Percentiles rank a stretch among this genome's conserved stretches.
Evolutionary conservation across 2,113 vertebrate species (phyloP).

Genomic region (Oncorhynchus mykiss): DNA sequence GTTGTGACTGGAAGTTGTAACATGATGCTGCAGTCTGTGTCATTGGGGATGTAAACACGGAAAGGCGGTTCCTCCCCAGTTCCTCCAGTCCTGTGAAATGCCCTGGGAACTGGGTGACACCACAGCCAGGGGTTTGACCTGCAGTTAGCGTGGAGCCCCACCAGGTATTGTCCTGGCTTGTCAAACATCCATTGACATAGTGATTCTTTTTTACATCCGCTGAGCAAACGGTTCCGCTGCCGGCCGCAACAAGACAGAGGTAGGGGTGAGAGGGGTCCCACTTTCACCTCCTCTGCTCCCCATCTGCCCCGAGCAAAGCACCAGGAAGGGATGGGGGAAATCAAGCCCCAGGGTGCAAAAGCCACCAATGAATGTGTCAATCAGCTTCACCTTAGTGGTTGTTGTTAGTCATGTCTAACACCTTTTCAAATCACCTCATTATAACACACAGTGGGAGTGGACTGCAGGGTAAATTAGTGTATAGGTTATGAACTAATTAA

Average conservation of each 20-base stretch:
- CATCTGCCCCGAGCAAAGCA: neutral
- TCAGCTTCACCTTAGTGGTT: neutral
- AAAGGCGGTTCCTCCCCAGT: conserved; percentile 35
- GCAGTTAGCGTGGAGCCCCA: conserved; percentile 34
- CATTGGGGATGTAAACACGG: too few relatives aligned
- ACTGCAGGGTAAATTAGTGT: too few relatives aligned
- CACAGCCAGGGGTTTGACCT: conserved; percentile 55
- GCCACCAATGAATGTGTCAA: conserved; percentile 4
- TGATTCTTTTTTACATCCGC: conserved; percentile 61
- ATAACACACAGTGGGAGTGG: neutral
- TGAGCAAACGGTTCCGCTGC: conserved; percentile 1
- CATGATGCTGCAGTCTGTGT: neutral
- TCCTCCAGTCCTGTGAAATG: conserved; percentile 43
- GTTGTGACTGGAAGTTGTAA: neutral
- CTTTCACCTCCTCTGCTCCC: neutral
- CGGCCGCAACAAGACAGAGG: neutral
- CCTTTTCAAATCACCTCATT: conserved; percentile 3
- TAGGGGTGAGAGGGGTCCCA: neutral
- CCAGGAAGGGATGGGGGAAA: neutral
- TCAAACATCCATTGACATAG: conserved; percentile 58
- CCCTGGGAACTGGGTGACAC: conserved; percentile 58
- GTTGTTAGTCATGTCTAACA: neutral
- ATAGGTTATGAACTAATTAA: too few relatives aligned
- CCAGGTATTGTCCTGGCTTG: conserved; percentile 66
- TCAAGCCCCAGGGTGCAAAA: neutral